Evolutionary conservation across 2,113 vertebrate genomes (phyloP).

Genomic region (Tapirus terrestris): DNA sequence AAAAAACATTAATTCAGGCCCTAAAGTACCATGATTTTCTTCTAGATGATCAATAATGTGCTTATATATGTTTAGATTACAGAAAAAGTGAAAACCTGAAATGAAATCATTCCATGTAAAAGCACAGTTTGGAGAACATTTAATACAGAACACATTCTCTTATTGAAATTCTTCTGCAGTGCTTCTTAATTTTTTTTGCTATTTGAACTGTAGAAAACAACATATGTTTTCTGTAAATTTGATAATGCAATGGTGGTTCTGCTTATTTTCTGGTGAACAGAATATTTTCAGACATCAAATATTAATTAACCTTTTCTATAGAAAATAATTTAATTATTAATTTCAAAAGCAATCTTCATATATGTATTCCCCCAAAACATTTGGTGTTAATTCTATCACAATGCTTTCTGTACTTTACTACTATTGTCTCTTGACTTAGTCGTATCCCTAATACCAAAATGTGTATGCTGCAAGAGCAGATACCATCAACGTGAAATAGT

Average conservation of each 20-base stretch:
- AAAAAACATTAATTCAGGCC: background rate
- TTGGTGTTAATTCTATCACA: background rate
- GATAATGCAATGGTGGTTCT: background rate
- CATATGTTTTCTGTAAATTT: background rate
- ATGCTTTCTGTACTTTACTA: background rate
- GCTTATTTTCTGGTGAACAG: background rate
- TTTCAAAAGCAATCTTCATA: background rate
- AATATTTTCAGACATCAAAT: background rate
- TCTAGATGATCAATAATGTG: background rate
- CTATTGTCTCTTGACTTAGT: background rate
- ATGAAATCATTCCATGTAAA: background rate
- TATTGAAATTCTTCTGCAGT: background rate
- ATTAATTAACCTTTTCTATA: background rate
- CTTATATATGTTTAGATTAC: background rate
- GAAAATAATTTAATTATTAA: background rate
- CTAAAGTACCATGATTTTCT: background rate
- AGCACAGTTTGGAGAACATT: background rate
- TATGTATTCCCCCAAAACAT: background rate
- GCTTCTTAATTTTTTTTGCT: background rate
- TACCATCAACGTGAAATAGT: background rate
- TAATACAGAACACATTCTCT: background rate
- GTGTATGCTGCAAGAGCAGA: background rate
- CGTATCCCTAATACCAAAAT: background rate
- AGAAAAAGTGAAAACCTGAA: background rate
- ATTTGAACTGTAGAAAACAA: background rate